A percentile compares a stretch with the other conserved stretches of the same genome.
phyloP scores from a whole-genome alignment of 2,113 vertebrate genomes.

The Cyprinodon variegatus region DNA sequence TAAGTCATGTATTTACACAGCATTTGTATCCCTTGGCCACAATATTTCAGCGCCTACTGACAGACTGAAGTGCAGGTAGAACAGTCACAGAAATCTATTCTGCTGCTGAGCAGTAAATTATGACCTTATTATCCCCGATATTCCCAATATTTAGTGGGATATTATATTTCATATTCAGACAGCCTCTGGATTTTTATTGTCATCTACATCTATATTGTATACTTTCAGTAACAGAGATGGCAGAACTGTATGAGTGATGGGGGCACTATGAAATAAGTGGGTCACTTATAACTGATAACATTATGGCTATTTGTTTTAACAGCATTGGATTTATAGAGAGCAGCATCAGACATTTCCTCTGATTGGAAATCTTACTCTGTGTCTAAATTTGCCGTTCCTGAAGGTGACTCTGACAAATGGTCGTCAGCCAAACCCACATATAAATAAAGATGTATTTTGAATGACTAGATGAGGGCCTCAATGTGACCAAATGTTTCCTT shows the following conservation, averaged over 20 bases:
- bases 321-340: neutral
- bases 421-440: conserved; percentile 5
- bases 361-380: neutral
- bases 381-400: neutral
- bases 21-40: too few species aligned
- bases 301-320: neutral
- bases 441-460: conserved; percentile 17
- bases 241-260: neutral
- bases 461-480: conserved; percentile 13
- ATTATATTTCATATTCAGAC: neutral
- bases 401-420: neutral
- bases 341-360: neutral
- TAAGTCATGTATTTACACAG: too few species aligned
- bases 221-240: neutral
- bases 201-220: neutral
- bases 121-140: too few species aligned
- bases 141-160: neutral
- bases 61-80: too few species aligned
- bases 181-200: neutral
- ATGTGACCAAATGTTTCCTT: conserved; percentile 17
- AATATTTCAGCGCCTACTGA: too few species aligned
- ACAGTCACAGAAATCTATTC: too few species aligned
- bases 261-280: neutral
- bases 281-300: neutral
- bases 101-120: too few species aligned